Conservation (phyloP, 1,140 invertebrate genomes). For the Zaprionus inermis region DNA sequence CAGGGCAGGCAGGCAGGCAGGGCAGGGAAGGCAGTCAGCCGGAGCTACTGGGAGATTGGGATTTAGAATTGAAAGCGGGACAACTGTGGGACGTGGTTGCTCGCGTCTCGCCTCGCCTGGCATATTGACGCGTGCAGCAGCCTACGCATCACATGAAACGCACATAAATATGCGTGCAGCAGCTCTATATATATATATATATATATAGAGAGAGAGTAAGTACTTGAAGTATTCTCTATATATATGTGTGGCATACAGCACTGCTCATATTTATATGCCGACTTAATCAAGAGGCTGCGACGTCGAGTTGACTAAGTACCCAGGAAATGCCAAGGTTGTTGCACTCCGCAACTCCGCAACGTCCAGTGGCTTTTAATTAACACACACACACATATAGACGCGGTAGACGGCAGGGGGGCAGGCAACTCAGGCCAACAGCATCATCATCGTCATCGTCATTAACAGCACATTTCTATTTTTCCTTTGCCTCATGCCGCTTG, state of each 20-base stretch:
- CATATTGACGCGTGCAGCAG: conserved; percentile 31
- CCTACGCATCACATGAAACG: conserved; percentile 63
- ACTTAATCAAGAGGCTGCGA: conserved; percentile 64
- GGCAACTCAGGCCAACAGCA: conserved; percentile 42
- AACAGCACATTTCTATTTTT: conserved; percentile 51
- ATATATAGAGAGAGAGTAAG: conserved; percentile 11
- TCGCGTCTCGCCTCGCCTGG: conserved; percentile 15
- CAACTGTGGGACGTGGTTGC: conserved; percentile 24
- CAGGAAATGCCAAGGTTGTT: conserved; percentile 82
- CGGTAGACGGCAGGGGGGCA: conserved; percentile 56
- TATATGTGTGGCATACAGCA: too few relatives aligned
- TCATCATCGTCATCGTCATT: conserved; percentile 46
- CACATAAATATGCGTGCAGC: conserved; percentile 19
- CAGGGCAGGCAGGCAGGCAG: conserved; percentile 57
- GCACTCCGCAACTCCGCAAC: conserved; percentile 60
- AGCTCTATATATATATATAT: conserved; percentile 23
- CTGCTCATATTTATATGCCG: conserved; percentile 34
- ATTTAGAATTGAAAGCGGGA: conserved; percentile 46
- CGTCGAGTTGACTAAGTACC: conserved; percentile 74
- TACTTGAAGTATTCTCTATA: conserved; percentile 45
- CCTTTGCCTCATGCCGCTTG: conserved; percentile 29
- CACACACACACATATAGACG: conserved; percentile 39
- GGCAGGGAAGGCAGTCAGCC: too few relatives aligned
- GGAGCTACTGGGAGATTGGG: conserved; percentile 31
- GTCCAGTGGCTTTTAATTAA: conserved; percentile 82